Evolutionary conservation across 2,113 vertebrate genomes (phyloP), one percentile per base, ranked within the genome.

Genomic region (Aptenodytes patagonicus): DNA sequence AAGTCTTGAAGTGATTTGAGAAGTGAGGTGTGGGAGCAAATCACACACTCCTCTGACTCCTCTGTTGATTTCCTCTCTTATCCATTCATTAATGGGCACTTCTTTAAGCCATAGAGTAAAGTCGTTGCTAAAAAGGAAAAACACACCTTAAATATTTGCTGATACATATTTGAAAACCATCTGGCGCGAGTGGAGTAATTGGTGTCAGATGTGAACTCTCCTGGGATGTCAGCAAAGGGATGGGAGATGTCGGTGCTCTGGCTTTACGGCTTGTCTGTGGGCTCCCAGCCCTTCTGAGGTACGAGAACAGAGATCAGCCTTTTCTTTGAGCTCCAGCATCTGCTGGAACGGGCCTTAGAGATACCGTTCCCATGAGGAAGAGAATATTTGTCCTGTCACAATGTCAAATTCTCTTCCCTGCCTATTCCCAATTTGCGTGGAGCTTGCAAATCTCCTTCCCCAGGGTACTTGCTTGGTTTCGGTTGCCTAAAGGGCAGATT

Each of bases 351-450:
- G 68, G 38, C 38, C 68, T 94, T 52, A 57, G 78, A 85, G 87
- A 95, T 76, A 46, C 16, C 58, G 38, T 89, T 95, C 96, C 89
- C 90, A 84, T 49, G 83, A 95, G 86, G 91, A 89, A 82, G 69
- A 91, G 83, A 94, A 62, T 95, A 94, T 93, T 95, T 92, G 80
- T 87, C 72, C 92, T 95, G 94, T 95, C 89, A 92, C 57, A 75
- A 85, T 89, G 90, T 93, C 95, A 95, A 89, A 93, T 92, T 97
- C 80, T 71, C 88, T 92, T 93, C 65, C 65, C 15, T 40, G 87
- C 62, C 75, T 87, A 47, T 91, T 94, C 84, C 84, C 54, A 87
- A 4, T 95, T 94, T 94, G 92, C 25, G 1, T 42, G 61, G 49
- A 87, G 52, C 76, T 91, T 92, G 58, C 73, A 10, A 82, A 80